Evolutionary conservation across 2,888 invertebrate genomes (phyloP).

Genomic region (Catocala fraxini): DNA sequence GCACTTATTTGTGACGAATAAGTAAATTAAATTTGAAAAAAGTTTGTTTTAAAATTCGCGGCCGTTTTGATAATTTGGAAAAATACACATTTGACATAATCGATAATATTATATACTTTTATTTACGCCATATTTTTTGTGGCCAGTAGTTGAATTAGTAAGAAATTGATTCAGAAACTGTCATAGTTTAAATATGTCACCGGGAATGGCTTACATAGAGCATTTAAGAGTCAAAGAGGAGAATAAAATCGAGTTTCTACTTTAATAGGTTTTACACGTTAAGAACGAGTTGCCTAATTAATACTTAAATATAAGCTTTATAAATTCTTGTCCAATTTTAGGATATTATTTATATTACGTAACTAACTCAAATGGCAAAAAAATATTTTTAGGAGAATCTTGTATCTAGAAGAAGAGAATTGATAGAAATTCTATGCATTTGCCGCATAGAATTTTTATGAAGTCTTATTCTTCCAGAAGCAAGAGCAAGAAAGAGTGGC

Average conservation of each 20-base stretch:
- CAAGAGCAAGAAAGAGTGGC: too few species aligned
- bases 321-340: too few species aligned
- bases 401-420: too few species aligned
- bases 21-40: slow-evolving; percentile 14
- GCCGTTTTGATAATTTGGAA: slow-evolving; percentile 33
- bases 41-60: slow-evolving; percentile 21
- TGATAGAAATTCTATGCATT: too few species aligned
- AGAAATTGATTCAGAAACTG: slow-evolving; percentile 28
- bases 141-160: slow-evolving; percentile 23
- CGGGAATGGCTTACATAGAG: slow-evolving; percentile 17
- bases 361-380: too few species aligned
- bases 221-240: slow-evolving; percentile 23
- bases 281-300: too few species aligned
- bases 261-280: neutral
- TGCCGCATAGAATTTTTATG: too few species aligned
- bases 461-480: too few species aligned
- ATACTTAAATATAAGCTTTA: too few species aligned
- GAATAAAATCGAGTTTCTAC: slow-evolving; percentile 13
- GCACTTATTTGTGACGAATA: neutral
- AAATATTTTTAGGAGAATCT: too few species aligned
- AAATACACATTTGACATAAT: slow-evolving; percentile 25
- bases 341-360: too few species aligned
- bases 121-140: slow-evolving; percentile 15
- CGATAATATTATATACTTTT: slow-evolving; percentile 9
- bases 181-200: slow-evolving; percentile 33